These are phyloP conservation scores for Ornithoptera priamus DNA, from an alignment of 2,888 invertebrate genomes.

Conservation along the genomic window DNA sequence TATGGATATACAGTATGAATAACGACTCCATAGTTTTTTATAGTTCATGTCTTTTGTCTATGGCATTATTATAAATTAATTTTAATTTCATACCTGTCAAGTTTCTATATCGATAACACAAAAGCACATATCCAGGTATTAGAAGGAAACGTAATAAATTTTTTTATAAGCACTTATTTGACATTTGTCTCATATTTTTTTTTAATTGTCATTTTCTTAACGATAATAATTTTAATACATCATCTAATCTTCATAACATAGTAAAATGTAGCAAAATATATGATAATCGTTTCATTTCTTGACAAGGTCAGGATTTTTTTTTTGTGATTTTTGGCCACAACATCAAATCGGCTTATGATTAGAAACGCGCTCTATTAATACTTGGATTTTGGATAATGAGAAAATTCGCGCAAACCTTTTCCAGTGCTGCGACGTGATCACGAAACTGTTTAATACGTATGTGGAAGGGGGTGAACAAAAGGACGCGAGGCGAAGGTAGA, in stretches of 20 bases:
- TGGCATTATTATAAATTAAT: too few relatives aligned
- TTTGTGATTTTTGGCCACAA: background rate
- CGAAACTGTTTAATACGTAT: background rate
- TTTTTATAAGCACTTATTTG: too few relatives aligned
- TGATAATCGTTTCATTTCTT: background rate
- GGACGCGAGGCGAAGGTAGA: too few relatives aligned
- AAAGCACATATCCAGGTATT: too few relatives aligned
- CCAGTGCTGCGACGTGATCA: background rate
- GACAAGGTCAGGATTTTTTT: background rate
- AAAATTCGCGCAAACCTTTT: background rate
- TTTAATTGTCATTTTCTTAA: background rate
- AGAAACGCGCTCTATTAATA: background rate
- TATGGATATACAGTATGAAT: too few relatives aligned
- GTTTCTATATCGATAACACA: too few relatives aligned
- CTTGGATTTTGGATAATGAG: background rate
- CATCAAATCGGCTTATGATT: background rate
- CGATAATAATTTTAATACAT: background rate
- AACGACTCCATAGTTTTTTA: too few relatives aligned
- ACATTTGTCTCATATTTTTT: background rate
- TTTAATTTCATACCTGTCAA: too few relatives aligned
- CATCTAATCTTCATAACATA: slow-evolving; percentile 2
- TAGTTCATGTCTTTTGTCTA: too few relatives aligned
- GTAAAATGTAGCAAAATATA: slow-evolving; percentile 18
- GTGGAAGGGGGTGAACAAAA: too few relatives aligned
- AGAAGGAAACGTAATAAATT: too few relatives aligned